phyloP scores from a whole-genome alignment of 2,888 invertebrate genomes.

The Archips crataeganus region DNA sequence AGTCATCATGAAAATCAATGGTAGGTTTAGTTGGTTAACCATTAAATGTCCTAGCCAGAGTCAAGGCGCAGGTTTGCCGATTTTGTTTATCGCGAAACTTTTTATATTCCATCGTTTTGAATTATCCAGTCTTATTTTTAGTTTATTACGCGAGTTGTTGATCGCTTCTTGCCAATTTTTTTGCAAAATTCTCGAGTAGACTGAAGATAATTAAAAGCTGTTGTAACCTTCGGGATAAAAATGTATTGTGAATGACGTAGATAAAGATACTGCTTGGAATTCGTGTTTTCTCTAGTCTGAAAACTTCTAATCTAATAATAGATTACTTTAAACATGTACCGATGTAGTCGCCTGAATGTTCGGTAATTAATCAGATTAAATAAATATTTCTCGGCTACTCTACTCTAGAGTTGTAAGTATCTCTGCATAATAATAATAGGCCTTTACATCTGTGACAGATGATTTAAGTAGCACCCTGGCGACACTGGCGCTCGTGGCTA shows the following conservation, averaged over 20 bases:
- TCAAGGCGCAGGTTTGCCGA: neutral
- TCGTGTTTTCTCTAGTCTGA: neutral
- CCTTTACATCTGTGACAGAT: too few species aligned
- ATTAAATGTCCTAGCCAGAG: neutral
- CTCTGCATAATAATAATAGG: too few species aligned
- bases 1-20: neutral
- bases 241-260: slow-evolving; percentile 5
- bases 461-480: too few species aligned
- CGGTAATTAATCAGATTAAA: neutral
- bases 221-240: slow-evolving; percentile 30
- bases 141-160: slow-evolving; percentile 36
- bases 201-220: slow-evolving; percentile 22
- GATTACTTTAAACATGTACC: neutral
- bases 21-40: neutral
- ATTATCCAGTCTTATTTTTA: slow-evolving; percentile 30
- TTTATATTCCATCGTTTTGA: slow-evolving; percentile 2
- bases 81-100: neutral
- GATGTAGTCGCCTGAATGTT: neutral
- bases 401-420: too few species aligned
- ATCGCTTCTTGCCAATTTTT: slow-evolving; percentile 42
- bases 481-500: too few species aligned
- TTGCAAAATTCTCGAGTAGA: slow-evolving; percentile 23
- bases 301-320: neutral
- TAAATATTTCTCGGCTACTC: neutral
- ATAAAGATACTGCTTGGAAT: neutral